Base-by-base conservation (phyloP, 64 coral and sea anemone genomes). In the Pocillopora verrucosa region DNA sequence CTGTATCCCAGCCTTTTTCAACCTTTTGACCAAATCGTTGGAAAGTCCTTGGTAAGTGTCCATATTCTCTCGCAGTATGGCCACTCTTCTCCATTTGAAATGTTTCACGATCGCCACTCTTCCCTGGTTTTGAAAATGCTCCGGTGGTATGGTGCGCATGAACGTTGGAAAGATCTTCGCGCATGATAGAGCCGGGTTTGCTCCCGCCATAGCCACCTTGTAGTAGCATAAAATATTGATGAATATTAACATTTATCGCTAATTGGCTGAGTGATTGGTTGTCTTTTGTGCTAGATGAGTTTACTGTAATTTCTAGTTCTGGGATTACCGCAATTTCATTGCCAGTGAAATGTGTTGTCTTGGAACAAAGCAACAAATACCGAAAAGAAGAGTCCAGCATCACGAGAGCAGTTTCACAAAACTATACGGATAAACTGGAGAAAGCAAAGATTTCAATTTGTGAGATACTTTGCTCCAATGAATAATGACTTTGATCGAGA, bases 161-260 rank as follows among this genome's bases (percentile, higher is more conserved):
- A 95, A 95, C 2, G 94, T 95, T 1, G 89, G 84, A 36, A 78
- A 95, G 20, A 34, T 0, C 61, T 34, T 92, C 56, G 88, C 89
- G 61, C 94, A 95, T 20, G 85, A 88, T 1, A 95, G 86, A 16
- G 61, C 73, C 56, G 94, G 94, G 61, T 88, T 95, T 56, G 79
- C 94, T 51, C 70, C 89, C 34, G 94, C 94, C 90, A 95, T 95
- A 45, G 94, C 87, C 61, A 95, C 83, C 94, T 95, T 56, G 36
- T 5, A 36, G 76, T 65, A 25, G 13, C 1, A 51, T 68, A 56
- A 59, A 9, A 45, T 59, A 62, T 14, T 62, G 2, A 17, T 62
- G n/a, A 76, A 20, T 10, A 22, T 4, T 13, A 75, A 41, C 9
- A 26, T 16, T 30, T 14, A 14, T 30, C 37, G 15, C 16, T 76